Evolutionary conservation across 2,113 vertebrate genomes (phyloP).

Genomic region (Prunella himalayana): DNA sequence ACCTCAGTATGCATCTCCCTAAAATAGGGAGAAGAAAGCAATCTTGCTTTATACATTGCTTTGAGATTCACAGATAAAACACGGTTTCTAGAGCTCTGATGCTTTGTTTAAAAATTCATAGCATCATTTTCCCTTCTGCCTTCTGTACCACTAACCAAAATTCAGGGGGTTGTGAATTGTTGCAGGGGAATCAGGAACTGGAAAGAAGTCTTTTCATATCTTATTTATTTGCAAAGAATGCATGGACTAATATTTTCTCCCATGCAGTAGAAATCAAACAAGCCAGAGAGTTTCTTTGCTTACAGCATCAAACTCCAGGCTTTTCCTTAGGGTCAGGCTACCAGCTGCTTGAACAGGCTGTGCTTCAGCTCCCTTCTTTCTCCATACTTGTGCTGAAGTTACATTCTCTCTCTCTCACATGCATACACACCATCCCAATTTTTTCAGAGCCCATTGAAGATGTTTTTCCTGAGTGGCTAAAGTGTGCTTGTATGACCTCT

Average conservation of each 20-base stretch:
- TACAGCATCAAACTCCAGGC: neutral
- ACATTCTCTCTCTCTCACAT: neutral
- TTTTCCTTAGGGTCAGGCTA: constrained; percentile 11
- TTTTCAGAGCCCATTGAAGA: neutral
- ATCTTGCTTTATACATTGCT: neutral
- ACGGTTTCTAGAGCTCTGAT: neutral
- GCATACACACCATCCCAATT: neutral
- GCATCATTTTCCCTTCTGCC: neutral
- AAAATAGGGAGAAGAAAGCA: neutral
- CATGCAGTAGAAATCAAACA: neutral
- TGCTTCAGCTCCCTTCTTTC: neutral
- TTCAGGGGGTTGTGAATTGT: neutral
- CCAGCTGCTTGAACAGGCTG: constrained; percentile 13
- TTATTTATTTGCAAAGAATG: constrained; percentile 25
- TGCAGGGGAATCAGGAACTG: neutral
- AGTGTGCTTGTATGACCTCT: neutral
- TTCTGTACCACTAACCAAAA: neutral
- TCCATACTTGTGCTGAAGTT: neutral
- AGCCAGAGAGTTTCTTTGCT: neutral
- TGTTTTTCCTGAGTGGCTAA: neutral
- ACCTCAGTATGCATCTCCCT: neutral
- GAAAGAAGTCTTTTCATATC: neutral
- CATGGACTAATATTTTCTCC: neutral
- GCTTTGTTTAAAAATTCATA: constrained; percentile 14
- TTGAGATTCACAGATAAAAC: constrained; percentile 6